phyloP scores from a whole-genome alignment of 2,797 vertebrate genomes.

The Toxotes lorentzi region DNA sequence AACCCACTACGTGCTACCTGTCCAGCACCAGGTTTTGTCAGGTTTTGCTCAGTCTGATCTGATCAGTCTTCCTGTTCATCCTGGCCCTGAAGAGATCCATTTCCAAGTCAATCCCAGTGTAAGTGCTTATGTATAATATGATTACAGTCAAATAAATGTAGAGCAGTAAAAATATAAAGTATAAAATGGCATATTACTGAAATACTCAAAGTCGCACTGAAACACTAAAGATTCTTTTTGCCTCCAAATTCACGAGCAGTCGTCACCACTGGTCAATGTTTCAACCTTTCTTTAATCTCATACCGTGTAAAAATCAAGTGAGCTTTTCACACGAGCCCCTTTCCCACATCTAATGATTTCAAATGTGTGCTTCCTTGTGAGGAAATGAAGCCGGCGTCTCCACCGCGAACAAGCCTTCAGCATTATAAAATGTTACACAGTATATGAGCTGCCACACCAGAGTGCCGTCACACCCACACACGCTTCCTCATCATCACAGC shows the following conservation, averaged over 20 bases:
- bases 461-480: slow-evolving; percentile 58
- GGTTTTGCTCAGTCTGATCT: not conserved
- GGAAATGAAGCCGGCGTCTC: slow-evolving; percentile 56
- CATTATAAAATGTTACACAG: slow-evolving; percentile 48
- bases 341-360: slow-evolving; percentile 50
- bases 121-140: not conserved
- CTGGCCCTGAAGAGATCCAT: no score
- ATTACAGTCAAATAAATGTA: not conserved
- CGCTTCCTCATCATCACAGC: slow-evolving; percentile 57
- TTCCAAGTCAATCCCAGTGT: no score
- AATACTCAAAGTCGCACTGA: not conserved
- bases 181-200: not conserved
- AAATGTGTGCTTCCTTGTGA: slow-evolving; percentile 18
- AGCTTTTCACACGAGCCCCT: slow-evolving; percentile 32
- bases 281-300: slow-evolving; percentile 11
- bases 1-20: no score
- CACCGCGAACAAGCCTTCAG: slow-evolving; percentile 32
- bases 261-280: slow-evolving; percentile 2
- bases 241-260: slow-evolving; percentile 8
- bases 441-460: slow-evolving; percentile 51
- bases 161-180: not conserved
- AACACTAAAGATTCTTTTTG: not conserved
- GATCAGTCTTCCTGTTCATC: no score
- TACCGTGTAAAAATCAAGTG: not conserved
- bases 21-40: no score